These are phyloP conservation scores for Epiblema foenella DNA, from an alignment of 2,888 invertebrate species.

Conservation along the genomic window DNA sequence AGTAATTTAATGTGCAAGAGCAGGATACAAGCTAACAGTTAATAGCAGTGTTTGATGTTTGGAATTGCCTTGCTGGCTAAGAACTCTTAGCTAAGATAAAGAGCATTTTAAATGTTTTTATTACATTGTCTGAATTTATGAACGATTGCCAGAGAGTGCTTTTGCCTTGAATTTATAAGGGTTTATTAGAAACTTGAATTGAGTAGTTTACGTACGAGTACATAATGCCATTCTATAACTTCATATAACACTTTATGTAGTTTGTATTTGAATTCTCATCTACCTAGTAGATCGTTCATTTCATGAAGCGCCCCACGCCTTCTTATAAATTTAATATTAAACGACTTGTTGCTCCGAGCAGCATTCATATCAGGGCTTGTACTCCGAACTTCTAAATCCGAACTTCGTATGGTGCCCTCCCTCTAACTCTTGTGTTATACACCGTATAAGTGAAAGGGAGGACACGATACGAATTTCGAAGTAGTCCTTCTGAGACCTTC, in stretches of 20 bases:
- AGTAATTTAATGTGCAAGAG: background rate
- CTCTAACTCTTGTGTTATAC: too few relatives aligned
- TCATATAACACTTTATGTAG: background rate
- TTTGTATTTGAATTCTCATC: too few relatives aligned
- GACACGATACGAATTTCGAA: too few relatives aligned
- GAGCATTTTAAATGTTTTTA: slow-evolving; percentile 12
- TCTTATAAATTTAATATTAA: too few relatives aligned
- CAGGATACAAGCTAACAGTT: background rate
- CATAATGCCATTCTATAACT: background rate
- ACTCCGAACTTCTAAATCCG: too few relatives aligned
- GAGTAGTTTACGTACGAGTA: background rate
- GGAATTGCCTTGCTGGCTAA: background rate
- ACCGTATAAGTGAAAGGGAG: too few relatives aligned
- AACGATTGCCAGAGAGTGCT: background rate
- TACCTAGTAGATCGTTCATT: too few relatives aligned
- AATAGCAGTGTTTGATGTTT: background rate
- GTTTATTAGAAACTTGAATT: background rate
- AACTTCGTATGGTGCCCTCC: too few relatives aligned
- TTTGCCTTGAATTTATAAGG: background rate
- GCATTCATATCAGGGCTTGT: too few relatives aligned
- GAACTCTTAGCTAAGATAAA: background rate
- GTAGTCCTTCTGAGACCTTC: too few relatives aligned
- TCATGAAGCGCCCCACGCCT: too few relatives aligned
- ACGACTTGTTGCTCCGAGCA: too few relatives aligned
- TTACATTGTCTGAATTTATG: slow-evolving; percentile 9